These are phyloP conservation scores for Neosilurus hyrtlii DNA, from an alignment of 2,797 vertebrate species.

Conservation along the genomic window DNA sequence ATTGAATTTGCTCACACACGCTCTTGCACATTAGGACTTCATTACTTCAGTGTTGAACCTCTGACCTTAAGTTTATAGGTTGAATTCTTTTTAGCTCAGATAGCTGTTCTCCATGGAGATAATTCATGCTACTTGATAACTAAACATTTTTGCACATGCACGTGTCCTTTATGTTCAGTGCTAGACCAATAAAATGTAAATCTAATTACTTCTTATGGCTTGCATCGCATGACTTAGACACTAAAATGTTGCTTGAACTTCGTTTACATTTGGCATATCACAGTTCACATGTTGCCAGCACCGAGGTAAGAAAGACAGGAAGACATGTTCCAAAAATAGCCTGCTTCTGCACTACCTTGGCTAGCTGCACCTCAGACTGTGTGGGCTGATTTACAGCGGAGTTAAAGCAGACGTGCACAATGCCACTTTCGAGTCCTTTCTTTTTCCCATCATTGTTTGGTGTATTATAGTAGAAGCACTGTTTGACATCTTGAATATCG, in stretches of 20 bases:
- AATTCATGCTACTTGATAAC: not conserved
- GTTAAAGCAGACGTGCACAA: constrained; percentile 35
- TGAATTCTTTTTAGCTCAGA: constrained; percentile 5
- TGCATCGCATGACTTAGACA: not conserved
- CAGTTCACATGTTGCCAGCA: constrained; percentile 31
- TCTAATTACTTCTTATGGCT: not conserved
- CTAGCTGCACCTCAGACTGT: constrained; percentile 41
- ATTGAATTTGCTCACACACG: not conserved
- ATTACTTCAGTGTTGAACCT: not conserved
- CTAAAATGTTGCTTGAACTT: not conserved
- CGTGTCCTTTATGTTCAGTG: not conserved
- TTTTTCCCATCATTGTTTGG: constrained; percentile 23
- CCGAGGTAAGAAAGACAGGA: constrained; percentile 53
- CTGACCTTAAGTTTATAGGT: constrained; percentile 3
- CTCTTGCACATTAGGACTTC: constrained; percentile 9
- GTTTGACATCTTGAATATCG: constrained; percentile 30
- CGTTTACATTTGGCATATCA: constrained; percentile 29
- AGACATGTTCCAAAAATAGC: constrained; percentile 58
- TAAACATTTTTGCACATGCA: not conserved
- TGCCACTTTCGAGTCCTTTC: constrained; percentile 33
- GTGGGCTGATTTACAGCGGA: constrained; percentile 45
- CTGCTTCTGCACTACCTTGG: constrained; percentile 40
- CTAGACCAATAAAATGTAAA: not conserved
- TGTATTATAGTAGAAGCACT: constrained; percentile 27
- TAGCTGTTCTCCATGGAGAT: not conserved